Evolutionary conservation across 2,113 vertebrate genomes (phyloP).

Genomic region (Notothenia coriiceps): DNA sequence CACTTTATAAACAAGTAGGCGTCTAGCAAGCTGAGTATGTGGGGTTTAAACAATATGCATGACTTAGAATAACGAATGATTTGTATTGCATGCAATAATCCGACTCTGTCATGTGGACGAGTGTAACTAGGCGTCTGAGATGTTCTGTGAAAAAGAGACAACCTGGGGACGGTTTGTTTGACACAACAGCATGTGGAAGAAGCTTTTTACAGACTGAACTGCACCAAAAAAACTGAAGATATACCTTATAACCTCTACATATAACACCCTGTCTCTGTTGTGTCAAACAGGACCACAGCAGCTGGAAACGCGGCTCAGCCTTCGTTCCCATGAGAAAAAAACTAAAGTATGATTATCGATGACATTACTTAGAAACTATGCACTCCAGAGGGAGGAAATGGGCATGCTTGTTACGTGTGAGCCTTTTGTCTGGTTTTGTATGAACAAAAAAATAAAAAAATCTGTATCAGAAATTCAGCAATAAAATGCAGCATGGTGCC

Average conservation of each 20-base stretch:
- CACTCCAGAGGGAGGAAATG: conserved; percentile 82
- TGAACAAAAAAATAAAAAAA: conserved; percentile 45
- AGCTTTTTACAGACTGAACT: conserved; percentile 19
- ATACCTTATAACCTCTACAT: too few species aligned
- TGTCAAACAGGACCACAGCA: conserved; percentile 40
- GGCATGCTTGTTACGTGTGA: conserved; percentile 81
- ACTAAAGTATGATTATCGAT: conserved; percentile 35
- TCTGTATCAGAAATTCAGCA: conserved; percentile 83
- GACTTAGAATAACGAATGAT: conserved; percentile 78
- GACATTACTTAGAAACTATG: conserved; percentile 83
- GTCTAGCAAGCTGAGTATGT: conserved; percentile 68
- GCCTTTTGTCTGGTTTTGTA: conserved; percentile 85
- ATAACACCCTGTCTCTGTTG: conserved; percentile 15
- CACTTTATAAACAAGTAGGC: conserved; percentile 59
- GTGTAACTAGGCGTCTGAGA: conserved; percentile 68
- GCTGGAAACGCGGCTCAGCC: conserved; percentile 40
- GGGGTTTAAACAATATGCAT: conserved; percentile 82
- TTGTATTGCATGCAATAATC: conserved; percentile 88
- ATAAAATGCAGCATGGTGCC: conserved; percentile 90
- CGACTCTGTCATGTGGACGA: conserved; percentile 79
- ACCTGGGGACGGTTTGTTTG: conserved; percentile 38
- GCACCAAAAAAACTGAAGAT: conserved; percentile 14
- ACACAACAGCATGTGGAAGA: conserved; percentile 33
- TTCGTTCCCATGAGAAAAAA: conserved; percentile 45
- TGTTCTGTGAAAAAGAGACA: conserved; percentile 53